Evolutionary conservation across 92 coral and sea anemone genomes (phyloP).

Genomic region (Pocillopora grandis): DNA sequence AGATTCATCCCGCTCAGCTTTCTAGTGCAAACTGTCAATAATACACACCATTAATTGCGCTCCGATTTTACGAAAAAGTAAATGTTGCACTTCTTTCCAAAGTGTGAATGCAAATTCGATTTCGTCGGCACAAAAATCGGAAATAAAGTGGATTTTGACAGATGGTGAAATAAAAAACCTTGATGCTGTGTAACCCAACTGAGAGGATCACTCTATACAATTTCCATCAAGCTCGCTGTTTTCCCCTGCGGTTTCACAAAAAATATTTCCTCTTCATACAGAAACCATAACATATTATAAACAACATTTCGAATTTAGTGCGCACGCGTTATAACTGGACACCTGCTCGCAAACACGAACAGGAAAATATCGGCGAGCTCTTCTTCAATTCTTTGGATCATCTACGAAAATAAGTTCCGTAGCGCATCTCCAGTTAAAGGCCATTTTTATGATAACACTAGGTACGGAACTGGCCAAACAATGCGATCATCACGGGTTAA

Average conservation of each 20-base stretch:
- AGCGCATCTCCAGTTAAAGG: slow-evolving; percentile 25
- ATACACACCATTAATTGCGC: slow-evolving; percentile 27
- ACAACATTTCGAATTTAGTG: slow-evolving; percentile 19
- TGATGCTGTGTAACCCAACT: neutral
- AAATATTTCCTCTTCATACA: slow-evolving; percentile 7
- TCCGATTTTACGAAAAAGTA: slow-evolving; percentile 4
- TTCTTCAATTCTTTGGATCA: slow-evolving; percentile 20
- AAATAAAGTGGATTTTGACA: neutral
- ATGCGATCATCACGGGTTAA: neutral
- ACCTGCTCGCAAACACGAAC: slow-evolving; percentile 16
- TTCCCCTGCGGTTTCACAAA: slow-evolving; percentile 33
- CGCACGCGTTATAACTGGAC: slow-evolving; percentile 32
- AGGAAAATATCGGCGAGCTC: slow-evolving; percentile 26
- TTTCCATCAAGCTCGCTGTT: neutral
- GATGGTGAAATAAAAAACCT: neutral
- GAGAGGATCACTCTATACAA: slow-evolving; percentile 9
- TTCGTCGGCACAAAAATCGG: neutral
- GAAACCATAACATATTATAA: slow-evolving; percentile 28
- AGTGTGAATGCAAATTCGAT: neutral
- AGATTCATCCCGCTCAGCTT: neutral
- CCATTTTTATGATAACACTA: slow-evolving; percentile 25
- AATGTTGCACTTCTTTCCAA: slow-evolving; percentile 2
- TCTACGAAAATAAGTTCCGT: slow-evolving; percentile 21
- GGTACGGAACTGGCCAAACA: slow-evolving; percentile 34
- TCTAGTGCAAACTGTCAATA: slow-evolving; percentile 25